phyloP scores from a whole-genome alignment of 2,113 vertebrate species.

The Plecotus auritus region DNA sequence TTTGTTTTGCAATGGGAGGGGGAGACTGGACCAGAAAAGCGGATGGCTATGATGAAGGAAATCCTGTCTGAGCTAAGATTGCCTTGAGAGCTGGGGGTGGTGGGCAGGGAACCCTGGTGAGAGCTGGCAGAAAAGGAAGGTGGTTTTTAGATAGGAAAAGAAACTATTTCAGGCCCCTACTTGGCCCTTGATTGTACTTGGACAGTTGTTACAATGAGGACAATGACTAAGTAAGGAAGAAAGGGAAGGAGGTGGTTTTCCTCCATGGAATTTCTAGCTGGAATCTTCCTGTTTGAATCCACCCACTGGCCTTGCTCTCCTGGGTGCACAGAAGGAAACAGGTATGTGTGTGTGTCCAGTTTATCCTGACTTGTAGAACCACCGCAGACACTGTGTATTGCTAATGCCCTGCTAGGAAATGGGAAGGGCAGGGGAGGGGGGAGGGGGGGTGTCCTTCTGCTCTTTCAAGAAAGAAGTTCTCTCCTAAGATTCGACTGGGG shows the following conservation, averaged over 20 bases:
- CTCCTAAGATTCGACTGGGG: no score
- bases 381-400: accelerated
- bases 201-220: not conserved
- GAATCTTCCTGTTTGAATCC: not conserved
- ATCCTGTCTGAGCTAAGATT: slow-evolving; percentile 60
- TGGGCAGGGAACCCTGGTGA: not conserved
- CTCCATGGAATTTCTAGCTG: not conserved
- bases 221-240: slow-evolving; percentile 6
- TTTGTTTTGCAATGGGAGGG: slow-evolving; percentile 2
- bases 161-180: not conserved
- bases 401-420: accelerated
- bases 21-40: not conserved
- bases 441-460: not conserved
- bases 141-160: slow-evolving; percentile 21
- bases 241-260: not conserved
- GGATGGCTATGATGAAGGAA: slow-evolving; percentile 59
- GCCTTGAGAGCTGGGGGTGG: not conserved
- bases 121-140: not conserved
- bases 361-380: accelerated
- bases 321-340: not conserved
- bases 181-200: not conserved
- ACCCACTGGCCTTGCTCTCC: not conserved
- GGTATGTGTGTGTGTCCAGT: not conserved
- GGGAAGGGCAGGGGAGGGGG: not conserved
- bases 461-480: not conserved